Percentiles rank a stretch among this genome's conserved stretches.
These are phyloP conservation scores for Gryllus longicercus DNA, from an alignment of 2,888 invertebrate species.

Conservation along the genomic window DNA sequence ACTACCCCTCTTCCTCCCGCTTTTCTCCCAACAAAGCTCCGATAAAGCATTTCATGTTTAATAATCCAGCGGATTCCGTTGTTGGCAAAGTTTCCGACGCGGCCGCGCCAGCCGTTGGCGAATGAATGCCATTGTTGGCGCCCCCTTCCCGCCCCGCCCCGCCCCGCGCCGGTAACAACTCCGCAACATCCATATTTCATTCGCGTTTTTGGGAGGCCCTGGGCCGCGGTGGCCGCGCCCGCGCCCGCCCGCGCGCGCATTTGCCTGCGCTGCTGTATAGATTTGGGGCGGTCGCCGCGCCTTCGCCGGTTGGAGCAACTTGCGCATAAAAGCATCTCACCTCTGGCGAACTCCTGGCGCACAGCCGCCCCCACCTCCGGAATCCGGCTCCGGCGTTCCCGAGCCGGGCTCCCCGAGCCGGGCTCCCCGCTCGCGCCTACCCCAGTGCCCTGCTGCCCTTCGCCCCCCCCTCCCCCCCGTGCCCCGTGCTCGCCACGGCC, in stretches of 20 bases:
- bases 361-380: background rate
- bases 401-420: background rate
- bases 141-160: background rate
- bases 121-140: constrained; percentile 7
- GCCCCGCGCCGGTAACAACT: background rate
- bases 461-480: no score
- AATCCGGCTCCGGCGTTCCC: no score
- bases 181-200: background rate
- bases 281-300: background rate
- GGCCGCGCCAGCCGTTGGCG: background rate
- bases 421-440: background rate
- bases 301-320: background rate
- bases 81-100: constrained; percentile 17
- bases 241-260: background rate
- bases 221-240: background rate
- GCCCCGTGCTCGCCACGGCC: background rate
- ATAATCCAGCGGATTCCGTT: constrained; percentile 17
- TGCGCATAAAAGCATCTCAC: constrained; percentile 10
- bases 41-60: constrained; percentile 17
- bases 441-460: background rate
- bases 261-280: background rate
- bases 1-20: background rate
- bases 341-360: background rate
- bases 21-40: constrained; percentile 17
- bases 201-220: background rate